A percentile compares a stretch with the other conserved stretches of the same genome.
Evolutionary conservation across 1,140 invertebrate species (phyloP).

Genomic region (Calycopis cecrops): DNA sequence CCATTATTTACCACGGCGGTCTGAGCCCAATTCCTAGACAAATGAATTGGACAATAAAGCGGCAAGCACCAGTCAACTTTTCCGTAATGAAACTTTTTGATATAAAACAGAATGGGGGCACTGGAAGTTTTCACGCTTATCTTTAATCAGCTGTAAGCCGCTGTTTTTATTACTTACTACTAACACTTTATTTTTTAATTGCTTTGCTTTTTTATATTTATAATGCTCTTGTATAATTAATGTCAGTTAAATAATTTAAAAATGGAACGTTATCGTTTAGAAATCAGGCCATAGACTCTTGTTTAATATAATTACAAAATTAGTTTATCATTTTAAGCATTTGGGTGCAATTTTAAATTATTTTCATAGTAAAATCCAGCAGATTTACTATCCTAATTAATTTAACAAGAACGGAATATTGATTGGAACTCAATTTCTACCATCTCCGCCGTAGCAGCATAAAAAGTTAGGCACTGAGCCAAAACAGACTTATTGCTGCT

Average conservation of each 20-base stretch:
- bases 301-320: too few species aligned
- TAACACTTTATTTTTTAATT: background rate
- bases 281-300: too few species aligned
- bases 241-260: too few species aligned
- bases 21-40: constrained; percentile 47
- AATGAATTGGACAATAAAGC: constrained; percentile 65
- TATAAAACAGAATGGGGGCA: constrained; percentile 50
- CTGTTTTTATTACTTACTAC: background rate
- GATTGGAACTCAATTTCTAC: constrained; percentile 4
- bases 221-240: too few species aligned
- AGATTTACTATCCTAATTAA: constrained; percentile 3
- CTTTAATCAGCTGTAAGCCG: constrained; percentile 44
- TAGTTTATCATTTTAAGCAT: too few species aligned
- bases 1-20: constrained; percentile 56
- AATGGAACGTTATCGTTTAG: too few species aligned
- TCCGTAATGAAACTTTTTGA: constrained; percentile 61
- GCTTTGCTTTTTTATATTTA: background rate
- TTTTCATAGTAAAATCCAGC: background rate
- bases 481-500: background rate
- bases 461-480: constrained; percentile 7
- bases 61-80: constrained; percentile 60
- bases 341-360: too few species aligned
- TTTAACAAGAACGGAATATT: constrained; percentile 5
- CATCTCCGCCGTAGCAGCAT: background rate
- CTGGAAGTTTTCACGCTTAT: constrained; percentile 47